Evolutionary conservation across 2,797 vertebrate genomes (phyloP).

Genomic region (Chelonia mydas): DNA sequence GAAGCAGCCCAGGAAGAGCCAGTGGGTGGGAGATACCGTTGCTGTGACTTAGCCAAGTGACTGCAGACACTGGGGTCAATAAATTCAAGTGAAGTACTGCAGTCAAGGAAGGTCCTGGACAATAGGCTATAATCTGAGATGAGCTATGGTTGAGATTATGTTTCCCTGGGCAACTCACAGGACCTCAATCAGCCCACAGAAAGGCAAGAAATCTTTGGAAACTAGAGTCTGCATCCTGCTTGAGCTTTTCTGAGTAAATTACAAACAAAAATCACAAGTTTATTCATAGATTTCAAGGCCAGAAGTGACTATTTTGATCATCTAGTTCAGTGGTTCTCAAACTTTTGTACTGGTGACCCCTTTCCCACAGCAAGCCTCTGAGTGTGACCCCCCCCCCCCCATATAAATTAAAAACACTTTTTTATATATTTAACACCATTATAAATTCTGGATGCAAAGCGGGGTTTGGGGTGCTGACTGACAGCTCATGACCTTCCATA

Average conservation of each 20-base stretch:
- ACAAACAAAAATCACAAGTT: background rate
- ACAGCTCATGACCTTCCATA: no score
- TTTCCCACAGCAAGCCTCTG: no score
- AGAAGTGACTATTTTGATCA: background rate
- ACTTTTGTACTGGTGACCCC: no score
- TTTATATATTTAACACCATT: no score
- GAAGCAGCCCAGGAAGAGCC: background rate
- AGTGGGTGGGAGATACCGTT: background rate
- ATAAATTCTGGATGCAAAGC: no score
- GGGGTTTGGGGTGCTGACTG: no score
- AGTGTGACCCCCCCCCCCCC: no score
- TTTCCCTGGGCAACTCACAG: background rate
- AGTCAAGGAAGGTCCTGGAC: background rate
- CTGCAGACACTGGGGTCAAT: background rate
- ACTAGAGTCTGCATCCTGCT: background rate
- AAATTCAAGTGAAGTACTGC: background rate
- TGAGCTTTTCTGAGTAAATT: background rate
- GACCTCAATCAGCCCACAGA: background rate
- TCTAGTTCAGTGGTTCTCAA: background rate
- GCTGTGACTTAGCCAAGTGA: background rate
- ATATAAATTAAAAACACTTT: no score
- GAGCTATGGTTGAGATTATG: background rate
- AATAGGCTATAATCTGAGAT: background rate
- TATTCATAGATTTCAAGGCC: background rate
- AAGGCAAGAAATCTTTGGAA: constrained; percentile 2